Evolutionary conservation across 1,140 invertebrate genomes (phyloP).

Genomic region (Drosophila tsacasi): DNA sequence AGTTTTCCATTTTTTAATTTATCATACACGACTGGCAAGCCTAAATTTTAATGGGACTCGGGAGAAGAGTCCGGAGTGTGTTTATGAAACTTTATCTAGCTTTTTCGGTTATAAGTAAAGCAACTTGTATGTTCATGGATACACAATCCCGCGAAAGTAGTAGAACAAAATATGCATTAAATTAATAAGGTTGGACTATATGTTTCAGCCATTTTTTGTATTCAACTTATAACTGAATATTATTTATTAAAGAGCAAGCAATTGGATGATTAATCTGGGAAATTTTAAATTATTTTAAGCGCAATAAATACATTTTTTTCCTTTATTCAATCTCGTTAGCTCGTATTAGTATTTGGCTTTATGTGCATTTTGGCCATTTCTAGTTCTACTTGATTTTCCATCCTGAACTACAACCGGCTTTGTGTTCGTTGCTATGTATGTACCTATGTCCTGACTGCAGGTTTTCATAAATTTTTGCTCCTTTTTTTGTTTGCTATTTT

Average conservation of each 20-base stretch:
- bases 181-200: background rate
- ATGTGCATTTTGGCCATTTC: background rate
- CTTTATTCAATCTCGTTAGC: background rate
- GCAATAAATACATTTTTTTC: background rate
- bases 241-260: background rate
- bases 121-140: background rate
- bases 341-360: constrained; percentile 2
- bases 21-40: constrained; percentile 31
- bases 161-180: no score
- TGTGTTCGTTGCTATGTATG: constrained; percentile 19
- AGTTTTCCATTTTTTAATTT: constrained; percentile 54
- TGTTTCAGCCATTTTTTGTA: background rate
- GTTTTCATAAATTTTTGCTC: constrained; percentile 39
- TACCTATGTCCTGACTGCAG: constrained; percentile 6
- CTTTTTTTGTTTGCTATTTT: constrained; percentile 31
- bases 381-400: constrained; percentile 39
- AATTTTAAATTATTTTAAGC: background rate
- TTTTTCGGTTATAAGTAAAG: background rate
- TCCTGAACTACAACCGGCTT: constrained; percentile 23
- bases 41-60: constrained; percentile 23
- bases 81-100: background rate
- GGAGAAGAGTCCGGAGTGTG: background rate
- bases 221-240: background rate
- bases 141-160: no score
- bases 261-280: background rate